Conservation (phyloP, 1,140 invertebrate species). For the Microplitis demolitor region DNA sequence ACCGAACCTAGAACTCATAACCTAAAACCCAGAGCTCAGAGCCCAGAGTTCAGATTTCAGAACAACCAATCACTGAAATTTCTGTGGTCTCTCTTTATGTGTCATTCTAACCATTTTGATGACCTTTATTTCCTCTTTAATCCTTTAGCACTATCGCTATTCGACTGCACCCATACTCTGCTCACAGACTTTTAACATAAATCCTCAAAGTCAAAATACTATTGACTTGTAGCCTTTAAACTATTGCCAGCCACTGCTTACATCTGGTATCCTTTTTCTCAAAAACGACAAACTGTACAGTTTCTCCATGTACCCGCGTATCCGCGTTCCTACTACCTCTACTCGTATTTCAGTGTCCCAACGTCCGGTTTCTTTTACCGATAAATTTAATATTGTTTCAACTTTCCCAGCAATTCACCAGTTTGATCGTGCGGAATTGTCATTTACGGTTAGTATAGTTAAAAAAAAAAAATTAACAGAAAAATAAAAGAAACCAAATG, state of each 20-base stretch:
- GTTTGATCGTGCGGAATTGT: conserved; percentile 13
- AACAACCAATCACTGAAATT: no score
- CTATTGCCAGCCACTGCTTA: neutral
- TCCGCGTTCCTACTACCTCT: conserved; percentile 1
- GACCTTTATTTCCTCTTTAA: no score
- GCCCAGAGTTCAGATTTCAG: no score
- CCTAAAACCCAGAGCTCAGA: no score
- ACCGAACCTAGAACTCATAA: no score
- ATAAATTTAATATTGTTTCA: conserved; percentile 57
- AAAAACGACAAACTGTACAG: neutral
- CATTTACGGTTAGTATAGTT: neutral
- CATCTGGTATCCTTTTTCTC: conserved; percentile 18
- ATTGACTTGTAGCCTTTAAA: conserved; percentile 29
- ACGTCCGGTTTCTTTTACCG: conserved; percentile 38
- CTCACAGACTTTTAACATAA: conserved; percentile 32
- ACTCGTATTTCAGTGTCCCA: conserved; percentile 34
- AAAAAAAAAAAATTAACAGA: conserved; percentile 4
- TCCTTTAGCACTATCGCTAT: conserved; percentile 43
- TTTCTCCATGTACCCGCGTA: conserved; percentile 2
- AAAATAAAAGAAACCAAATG: conserved; percentile 35
- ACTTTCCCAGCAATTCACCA: conserved; percentile 47
- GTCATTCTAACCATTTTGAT: no score
- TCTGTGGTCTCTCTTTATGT: no score
- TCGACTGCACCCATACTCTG: conserved; percentile 46
- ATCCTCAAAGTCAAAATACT: conserved; percentile 43